Conservation (phyloP, 1,140 invertebrate genomes). For the Drosophila pectinifera region DNA sequence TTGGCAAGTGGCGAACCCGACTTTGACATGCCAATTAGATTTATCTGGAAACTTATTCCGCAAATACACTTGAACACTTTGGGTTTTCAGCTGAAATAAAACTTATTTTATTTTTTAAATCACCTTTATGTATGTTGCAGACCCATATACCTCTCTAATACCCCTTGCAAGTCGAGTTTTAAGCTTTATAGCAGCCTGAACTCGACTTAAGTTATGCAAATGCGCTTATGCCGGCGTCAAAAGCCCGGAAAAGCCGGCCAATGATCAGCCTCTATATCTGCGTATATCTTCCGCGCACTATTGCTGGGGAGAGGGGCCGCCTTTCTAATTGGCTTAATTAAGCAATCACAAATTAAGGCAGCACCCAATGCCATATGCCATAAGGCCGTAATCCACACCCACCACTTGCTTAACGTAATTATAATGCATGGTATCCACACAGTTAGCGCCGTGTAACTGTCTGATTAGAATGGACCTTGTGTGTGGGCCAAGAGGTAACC, state of each 20-base stretch:
- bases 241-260: constrained; percentile 51
- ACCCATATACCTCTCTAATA: constrained; percentile 9
- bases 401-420: constrained; percentile 56
- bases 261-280: constrained; percentile 40
- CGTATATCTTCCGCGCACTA: constrained; percentile 3
- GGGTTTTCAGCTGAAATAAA: background rate
- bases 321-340: constrained; percentile 76
- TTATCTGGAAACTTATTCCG: constrained; percentile 20
- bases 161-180: constrained; percentile 6
- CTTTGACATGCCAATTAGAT: constrained; percentile 50
- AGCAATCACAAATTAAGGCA: constrained; percentile 77
- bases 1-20: constrained; percentile 22
- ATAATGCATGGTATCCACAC: no score
- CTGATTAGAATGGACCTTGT: constrained; percentile 20
- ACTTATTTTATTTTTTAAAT: background rate
- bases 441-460: no score
- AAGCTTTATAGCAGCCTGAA: constrained; percentile 16
- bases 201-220: constrained; percentile 76
- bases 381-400: constrained; percentile 58
- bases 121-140: background rate
- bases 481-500: constrained; percentile 8
- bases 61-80: constrained; percentile 8
- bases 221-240: constrained; percentile 67
- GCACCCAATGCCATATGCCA: constrained; percentile 49
- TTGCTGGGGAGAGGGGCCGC: constrained; percentile 1